Base-by-base conservation (phyloP, 2,888 invertebrate genomes). In the Eupithecia abbreviata region DNA sequence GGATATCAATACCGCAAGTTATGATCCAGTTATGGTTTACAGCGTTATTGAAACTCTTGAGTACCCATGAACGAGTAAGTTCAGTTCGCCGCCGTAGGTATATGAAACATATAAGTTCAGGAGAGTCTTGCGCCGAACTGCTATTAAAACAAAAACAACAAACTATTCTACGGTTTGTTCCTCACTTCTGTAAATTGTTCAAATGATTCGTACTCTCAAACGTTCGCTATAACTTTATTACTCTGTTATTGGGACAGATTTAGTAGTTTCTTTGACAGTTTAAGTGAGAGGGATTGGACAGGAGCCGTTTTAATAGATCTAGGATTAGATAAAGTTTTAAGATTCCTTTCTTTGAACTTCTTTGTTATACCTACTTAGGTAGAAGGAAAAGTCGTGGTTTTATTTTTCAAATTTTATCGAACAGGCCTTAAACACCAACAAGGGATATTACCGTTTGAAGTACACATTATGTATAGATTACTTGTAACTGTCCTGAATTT, bases 181-280 rank as follows among this genome's bases (percentile, higher is more conserved):
- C 30, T 69, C 10, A 75, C 41, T 65, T 43, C 68, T 55, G 58
- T 18, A 41, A 30, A 18, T 68, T 51, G 9, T 67, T 18, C 43
- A 55, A 58, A 74, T 30, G 30, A 49, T 71, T 75, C 71, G 68
- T 72, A 65, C 67, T 45, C 49, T 43, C 30, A 43, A 65, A 12
- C 30, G 66, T 13, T 55, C 41, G 15, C 47, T 58, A 45, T 47
- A 42, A 47, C 58, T 47, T 70, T 41, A 70, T 47, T 66, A 73
- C 76, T 73, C 58, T 49, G 67, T 71, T 71, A 77, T 74, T 74
- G 74, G 72, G 77, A 77, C 67, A 77, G 68, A 77, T 77, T 71
- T 68, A 74, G 77, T 74, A 71, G 77, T 77, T 76, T 74, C 73
- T 74, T 74, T 62, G 77, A 74, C 77, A 74, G 73, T 77, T 77